These are phyloP conservation scores for Mythimna lalbum DNA, from an alignment of 2,888 invertebrate genomes.

Conservation along the genomic window DNA sequence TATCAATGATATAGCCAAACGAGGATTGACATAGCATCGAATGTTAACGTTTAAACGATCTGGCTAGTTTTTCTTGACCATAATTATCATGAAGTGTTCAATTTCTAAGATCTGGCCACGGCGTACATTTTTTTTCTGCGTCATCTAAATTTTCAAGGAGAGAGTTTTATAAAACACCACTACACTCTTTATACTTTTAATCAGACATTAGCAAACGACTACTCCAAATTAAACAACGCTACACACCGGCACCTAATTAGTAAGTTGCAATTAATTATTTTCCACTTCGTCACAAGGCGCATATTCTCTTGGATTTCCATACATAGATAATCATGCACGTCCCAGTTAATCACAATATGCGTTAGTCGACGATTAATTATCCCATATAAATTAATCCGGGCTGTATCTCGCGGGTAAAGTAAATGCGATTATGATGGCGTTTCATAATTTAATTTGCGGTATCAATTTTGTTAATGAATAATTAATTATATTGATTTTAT, in stretches of 20 bases:
- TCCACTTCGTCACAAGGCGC: constrained; percentile 34
- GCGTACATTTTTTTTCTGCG: too few species aligned
- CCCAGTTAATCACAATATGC: constrained; percentile 66
- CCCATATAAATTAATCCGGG: constrained; percentile 65
- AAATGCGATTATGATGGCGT: constrained; percentile 52
- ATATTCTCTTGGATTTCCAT: constrained; percentile 48
- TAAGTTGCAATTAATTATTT: constrained; percentile 33
- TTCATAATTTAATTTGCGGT: constrained; percentile 47
- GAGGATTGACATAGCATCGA: too few species aligned
- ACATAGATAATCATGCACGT: constrained; percentile 59
- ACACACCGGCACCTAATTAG: not conserved
- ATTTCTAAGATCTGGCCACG: too few species aligned
- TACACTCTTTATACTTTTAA: not conserved
- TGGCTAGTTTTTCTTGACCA: too few species aligned
- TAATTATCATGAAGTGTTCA: too few species aligned
- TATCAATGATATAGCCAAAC: too few species aligned
- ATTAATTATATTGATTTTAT: constrained; percentile 30
- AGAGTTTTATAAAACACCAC: not conserved
- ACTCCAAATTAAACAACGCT: not conserved
- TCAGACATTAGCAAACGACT: not conserved
- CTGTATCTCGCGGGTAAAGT: constrained; percentile 41
- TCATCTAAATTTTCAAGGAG: not conserved
- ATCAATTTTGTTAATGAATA: constrained; percentile 46
- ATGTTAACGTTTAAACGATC: too few species aligned
- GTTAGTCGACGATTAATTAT: constrained; percentile 66